Conservation (phyloP, 2,888 invertebrate species). For the Pseudococcus jackbeardsleyi region DNA sequence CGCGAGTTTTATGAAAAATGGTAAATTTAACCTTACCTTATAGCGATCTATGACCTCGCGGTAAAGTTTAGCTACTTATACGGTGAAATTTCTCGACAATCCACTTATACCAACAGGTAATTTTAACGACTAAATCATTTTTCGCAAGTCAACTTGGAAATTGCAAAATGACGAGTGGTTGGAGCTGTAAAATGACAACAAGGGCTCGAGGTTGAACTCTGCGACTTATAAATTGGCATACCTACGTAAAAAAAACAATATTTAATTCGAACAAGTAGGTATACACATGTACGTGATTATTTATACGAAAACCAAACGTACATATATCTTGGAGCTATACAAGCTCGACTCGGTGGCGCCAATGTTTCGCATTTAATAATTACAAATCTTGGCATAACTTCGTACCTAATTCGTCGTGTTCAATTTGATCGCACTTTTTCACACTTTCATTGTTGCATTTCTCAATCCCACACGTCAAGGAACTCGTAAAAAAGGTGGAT, state of each 20-base stretch:
- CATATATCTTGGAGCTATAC: background rate
- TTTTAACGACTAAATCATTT: background rate
- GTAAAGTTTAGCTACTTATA: background rate
- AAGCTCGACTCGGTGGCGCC: slow-evolving; percentile 35
- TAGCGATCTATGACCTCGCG: slow-evolving; percentile 45
- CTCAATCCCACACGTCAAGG: background rate
- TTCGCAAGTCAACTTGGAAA: background rate
- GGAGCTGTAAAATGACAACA: background rate
- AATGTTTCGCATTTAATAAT: background rate
- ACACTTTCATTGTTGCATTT: slow-evolving; percentile 29
- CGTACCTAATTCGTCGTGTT: background rate
- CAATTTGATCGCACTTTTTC: slow-evolving; percentile 20
- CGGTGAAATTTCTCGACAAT: background rate
- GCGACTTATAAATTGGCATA: background rate
- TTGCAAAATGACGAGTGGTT: background rate
- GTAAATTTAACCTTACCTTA: slow-evolving; percentile 36
- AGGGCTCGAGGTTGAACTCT: background rate
- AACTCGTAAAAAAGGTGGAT: slow-evolving; percentile 23
- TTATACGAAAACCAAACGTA: slow-evolving; percentile 14
- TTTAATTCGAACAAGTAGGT: background rate
- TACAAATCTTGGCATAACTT: slow-evolving; percentile 30
- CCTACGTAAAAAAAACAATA: background rate
- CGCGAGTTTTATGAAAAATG: slow-evolving; percentile 48
- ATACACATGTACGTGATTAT: background rate
- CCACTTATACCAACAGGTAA: background rate